phyloP scores from a whole-genome alignment of 2,113 vertebrate genomes.

The Dolichallabes microphthalmus region DNA sequence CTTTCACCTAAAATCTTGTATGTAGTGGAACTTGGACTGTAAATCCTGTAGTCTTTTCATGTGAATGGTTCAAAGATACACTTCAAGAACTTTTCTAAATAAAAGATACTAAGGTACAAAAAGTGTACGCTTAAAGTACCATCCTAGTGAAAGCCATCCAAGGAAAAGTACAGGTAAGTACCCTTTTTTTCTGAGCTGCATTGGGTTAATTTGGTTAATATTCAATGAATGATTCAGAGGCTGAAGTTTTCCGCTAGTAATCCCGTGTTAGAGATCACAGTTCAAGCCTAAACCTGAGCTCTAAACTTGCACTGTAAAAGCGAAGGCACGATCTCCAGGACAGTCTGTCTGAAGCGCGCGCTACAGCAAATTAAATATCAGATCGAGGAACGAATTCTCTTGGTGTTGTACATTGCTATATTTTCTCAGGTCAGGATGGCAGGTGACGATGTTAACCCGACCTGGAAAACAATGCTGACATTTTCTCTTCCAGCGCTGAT shows the following conservation, averaged over 20 bases:
- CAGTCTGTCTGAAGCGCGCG: neutral
- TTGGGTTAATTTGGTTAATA: neutral
- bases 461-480: constrained; percentile 36
- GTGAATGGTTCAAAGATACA: too few species aligned
- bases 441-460: constrained; percentile 38
- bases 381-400: constrained; percentile 7
- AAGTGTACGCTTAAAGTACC: neutral
- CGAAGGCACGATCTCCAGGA: neutral
- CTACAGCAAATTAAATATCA: constrained; percentile 27
- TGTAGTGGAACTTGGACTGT: too few species aligned
- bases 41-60: too few species aligned
- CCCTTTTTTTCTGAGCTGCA: too few species aligned
- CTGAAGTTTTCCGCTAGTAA: neutral
- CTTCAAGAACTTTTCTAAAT: too few species aligned
- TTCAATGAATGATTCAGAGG: neutral
- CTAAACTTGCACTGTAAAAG: neutral
- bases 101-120: too few species aligned
- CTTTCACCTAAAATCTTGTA: too few species aligned
- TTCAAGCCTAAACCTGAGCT: neutral
- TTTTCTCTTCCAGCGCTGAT: constrained; percentile 31
- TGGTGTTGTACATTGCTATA: neutral
- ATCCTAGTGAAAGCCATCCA: neutral
- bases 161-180: too few species aligned
- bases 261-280: neutral
- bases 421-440: constrained; percentile 27